These are phyloP conservation scores for Parasteatoda lunata DNA, from an alignment of 2,888 invertebrate species.

Conservation along the genomic window DNA sequence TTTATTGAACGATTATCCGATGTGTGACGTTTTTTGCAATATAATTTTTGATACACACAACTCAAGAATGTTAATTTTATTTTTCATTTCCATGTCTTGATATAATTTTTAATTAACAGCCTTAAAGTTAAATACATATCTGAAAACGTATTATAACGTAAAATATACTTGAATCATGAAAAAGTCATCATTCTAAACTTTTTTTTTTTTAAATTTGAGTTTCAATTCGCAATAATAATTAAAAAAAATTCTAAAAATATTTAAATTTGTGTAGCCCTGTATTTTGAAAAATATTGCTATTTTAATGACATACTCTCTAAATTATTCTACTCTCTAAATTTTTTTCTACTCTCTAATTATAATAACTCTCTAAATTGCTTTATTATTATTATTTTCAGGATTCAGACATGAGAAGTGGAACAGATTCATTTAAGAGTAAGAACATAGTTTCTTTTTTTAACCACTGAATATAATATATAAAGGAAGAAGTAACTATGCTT, in stretches of 20 bases:
- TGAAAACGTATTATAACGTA: too few relatives aligned
- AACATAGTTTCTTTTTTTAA: neutral
- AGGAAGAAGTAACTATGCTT: too few relatives aligned
- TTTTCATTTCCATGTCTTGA: too few relatives aligned
- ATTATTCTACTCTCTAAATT: too few relatives aligned
- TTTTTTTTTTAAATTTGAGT: neutral
- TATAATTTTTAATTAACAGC: too few relatives aligned
- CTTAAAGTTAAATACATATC: too few relatives aligned
- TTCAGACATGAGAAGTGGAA: slow-evolving; percentile 53
- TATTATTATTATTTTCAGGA: slow-evolving; percentile 28
- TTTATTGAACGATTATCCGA: too few relatives aligned
- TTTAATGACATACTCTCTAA: neutral
- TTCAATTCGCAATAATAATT: neutral
- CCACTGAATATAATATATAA: neutral
- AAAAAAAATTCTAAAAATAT: neutral
- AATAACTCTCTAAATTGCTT: neutral
- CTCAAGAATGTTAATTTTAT: too few relatives aligned
- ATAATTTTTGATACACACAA: too few relatives aligned
- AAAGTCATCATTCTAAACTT: neutral
- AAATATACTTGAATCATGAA: too few relatives aligned
- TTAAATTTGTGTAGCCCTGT: neutral
- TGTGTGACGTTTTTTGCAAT: too few relatives aligned
- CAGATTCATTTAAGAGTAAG: slow-evolving; percentile 62
- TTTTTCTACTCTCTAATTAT: too few relatives aligned
- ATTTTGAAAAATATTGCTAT: neutral